Evolutionary conservation across 2,113 vertebrate species (phyloP).

Genomic region (Elachura formosa): DNA sequence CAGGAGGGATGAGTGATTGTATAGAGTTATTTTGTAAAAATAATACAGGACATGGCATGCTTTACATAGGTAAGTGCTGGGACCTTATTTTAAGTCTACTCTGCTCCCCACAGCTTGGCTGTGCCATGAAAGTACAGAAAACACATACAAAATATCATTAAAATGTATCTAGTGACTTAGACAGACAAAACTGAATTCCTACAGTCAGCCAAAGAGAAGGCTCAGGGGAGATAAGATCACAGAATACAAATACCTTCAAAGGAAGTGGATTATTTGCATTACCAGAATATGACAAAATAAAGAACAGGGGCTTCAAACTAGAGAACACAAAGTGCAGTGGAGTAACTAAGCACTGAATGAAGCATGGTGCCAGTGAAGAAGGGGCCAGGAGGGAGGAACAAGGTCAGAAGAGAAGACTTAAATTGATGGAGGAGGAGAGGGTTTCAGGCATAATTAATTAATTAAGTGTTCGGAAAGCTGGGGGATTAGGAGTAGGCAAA

Average conservation of each 20-base stretch:
- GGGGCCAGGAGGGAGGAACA: not conserved
- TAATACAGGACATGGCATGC: not conserved
- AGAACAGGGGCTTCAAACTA: not conserved
- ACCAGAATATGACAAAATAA: conserved; percentile 15
- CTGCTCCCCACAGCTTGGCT: not conserved
- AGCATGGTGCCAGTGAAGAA: not conserved
- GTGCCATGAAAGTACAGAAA: not conserved
- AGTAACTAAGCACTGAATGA: not conserved
- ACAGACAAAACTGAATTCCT: not conserved
- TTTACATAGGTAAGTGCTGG: not conserved
- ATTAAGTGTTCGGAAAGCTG: not conserved
- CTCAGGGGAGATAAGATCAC: conserved; percentile 37
- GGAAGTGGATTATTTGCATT: conserved; percentile 20
- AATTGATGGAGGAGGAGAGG: not conserved
- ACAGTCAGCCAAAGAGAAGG: not conserved
- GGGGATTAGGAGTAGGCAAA: not conserved
- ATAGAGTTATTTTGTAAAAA: not conserved
- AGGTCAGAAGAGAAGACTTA: not conserved
- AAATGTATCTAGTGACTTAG: not conserved
- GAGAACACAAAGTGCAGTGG: not conserved
- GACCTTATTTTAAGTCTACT: not conserved
- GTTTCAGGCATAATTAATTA: not conserved
- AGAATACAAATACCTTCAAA: conserved; percentile 23
- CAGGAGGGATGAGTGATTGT: not conserved
- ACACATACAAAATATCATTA: not conserved